Base-by-base conservation (phyloP, 1,140 invertebrate genomes). In the Yoshiicerus persimilis region DNA sequence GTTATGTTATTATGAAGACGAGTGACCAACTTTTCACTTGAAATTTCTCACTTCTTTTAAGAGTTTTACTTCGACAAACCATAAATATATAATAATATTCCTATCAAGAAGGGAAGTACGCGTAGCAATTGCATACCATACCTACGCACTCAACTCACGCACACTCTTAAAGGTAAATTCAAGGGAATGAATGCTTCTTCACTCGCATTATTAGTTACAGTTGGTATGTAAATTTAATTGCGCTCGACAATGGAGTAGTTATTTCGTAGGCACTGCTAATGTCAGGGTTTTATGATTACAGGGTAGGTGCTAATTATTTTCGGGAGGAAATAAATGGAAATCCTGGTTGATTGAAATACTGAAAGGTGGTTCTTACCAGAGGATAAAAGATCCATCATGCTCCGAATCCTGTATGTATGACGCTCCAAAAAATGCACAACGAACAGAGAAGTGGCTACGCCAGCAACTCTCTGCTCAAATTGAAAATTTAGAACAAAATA, bases 381-480 rank as follows among this genome's bases (percentile, higher is more conserved):
- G 32, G 8, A 80, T 80, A 80, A 80, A 34, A 80, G 75, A 80
- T 80, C 75, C 75, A 80, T 80, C 75, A 80, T 80, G 75, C 30
- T 80, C 27, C 75, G 8, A n/a, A n/a, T n/a, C n/a, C n/a, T 36
- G 30, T 32, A 80, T 38, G 75, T n/a, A 80, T 32, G 75, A 80
- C 75, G 75, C 75, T 80, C 75, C 75, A 36, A 32, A 77, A 27
- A 77, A n/a, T 9, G 2, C 75, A 80, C 75, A 36, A 38, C 1
- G 75, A 80, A 32, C 32, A n/a, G 75, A 80, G 32, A 23, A 32
- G n/a, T 32, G 70, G 27, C 70, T 34, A 8, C 16, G 36, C 30
- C 10, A 77, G 30, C 32, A 16, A 30, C 30, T 70, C 66, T 30
- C 66, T 70, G 66, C 38, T 4, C 30, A 20, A 30, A 34, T 77